Conservation (phyloP, 2,797 vertebrate genomes). For the Phalloptychus januarius region DNA sequence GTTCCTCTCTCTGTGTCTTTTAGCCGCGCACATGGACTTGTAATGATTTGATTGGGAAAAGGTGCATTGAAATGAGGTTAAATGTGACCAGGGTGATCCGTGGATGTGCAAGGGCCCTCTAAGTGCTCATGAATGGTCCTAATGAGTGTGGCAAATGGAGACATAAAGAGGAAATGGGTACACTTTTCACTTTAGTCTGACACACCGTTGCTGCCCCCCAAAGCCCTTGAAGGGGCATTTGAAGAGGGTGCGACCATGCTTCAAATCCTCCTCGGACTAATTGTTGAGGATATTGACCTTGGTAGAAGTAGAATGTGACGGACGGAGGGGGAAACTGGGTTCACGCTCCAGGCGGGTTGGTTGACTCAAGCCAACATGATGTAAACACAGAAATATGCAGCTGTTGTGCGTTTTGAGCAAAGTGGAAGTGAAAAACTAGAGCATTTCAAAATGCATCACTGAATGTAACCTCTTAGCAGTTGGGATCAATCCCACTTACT, state of each 20-base stretch:
- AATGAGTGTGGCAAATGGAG: constrained; percentile 83
- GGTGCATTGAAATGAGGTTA: constrained; percentile 67
- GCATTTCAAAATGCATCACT: constrained; percentile 56
- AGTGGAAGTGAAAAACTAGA: constrained; percentile 37
- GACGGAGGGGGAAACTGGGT: constrained; percentile 51
- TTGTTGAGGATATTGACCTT: constrained; percentile 85
- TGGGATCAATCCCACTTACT: constrained; percentile 65
- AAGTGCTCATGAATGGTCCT: constrained; percentile 81
- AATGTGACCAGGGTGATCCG: constrained; percentile 71
- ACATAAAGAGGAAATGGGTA: constrained; percentile 84
- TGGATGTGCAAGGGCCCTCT: constrained; percentile 74
- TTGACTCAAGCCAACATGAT: constrained; percentile 29
- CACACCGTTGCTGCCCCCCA: constrained; percentile 77
- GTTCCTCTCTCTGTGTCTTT: constrained; percentile 20
- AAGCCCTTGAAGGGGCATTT: constrained; percentile 82
- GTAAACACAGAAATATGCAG: background rate
- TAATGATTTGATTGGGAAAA: constrained; percentile 76
- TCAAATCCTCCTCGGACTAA: constrained; percentile 77
- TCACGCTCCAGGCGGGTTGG: constrained; percentile 50
- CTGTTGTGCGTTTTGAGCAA: background rate
- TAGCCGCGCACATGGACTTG: constrained; percentile 30
- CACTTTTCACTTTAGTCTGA: constrained; percentile 83
- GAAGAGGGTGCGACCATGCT: constrained; percentile 77
- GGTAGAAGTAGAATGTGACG: constrained; percentile 58
- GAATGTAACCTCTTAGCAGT: constrained; percentile 55